phyloP scores from a whole-genome alignment of 1,140 invertebrate species.

The Bursaphelenchus mucronatus region DNA sequence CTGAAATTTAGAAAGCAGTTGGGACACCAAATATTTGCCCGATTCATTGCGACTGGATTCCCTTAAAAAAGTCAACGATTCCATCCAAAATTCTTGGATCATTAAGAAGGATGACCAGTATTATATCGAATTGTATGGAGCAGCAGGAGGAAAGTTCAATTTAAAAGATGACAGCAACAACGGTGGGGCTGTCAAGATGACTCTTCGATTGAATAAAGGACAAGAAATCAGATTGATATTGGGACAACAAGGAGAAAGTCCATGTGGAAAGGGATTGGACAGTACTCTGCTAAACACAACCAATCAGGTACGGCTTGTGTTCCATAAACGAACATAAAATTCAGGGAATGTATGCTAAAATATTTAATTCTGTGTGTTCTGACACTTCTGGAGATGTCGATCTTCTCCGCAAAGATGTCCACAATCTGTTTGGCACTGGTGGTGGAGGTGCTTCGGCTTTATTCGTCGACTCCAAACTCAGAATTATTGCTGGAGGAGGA shows the following conservation, averaged over 20 bases:
- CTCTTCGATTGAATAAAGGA: constrained; percentile 26
- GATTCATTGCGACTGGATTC: constrained; percentile 13
- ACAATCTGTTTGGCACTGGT: constrained; percentile 28
- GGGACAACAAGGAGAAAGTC: constrained; percentile 28
- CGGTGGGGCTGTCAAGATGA: constrained; percentile 27
- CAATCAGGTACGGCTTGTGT: not conserved
- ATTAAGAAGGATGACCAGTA: constrained; percentile 27
- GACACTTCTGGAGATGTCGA: constrained; percentile 25
- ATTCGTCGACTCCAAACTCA: constrained; percentile 20
- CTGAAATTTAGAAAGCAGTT: constrained; percentile 4
- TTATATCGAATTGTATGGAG: constrained; percentile 38
- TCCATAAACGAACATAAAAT: constrained; percentile 4
- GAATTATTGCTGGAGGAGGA: constrained; percentile 36
- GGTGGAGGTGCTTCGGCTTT: constrained; percentile 37
- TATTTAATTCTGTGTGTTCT: not conserved
- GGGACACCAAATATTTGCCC: constrained; percentile 20
- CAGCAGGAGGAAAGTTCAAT: constrained; percentile 31
- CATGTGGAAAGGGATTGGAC: constrained; percentile 24
- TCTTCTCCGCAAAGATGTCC: constrained; percentile 4
- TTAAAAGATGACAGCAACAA: constrained; percentile 14
- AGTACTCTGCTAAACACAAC: not conserved
- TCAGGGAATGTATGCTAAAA: not conserved
- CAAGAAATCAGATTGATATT: constrained; percentile 33
- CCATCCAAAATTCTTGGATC: constrained; percentile 23
- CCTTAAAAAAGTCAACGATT: not conserved